These are phyloP conservation scores for Conchocele bisecta DNA, from an alignment of 2,888 invertebrate species.

Conservation along the genomic window DNA sequence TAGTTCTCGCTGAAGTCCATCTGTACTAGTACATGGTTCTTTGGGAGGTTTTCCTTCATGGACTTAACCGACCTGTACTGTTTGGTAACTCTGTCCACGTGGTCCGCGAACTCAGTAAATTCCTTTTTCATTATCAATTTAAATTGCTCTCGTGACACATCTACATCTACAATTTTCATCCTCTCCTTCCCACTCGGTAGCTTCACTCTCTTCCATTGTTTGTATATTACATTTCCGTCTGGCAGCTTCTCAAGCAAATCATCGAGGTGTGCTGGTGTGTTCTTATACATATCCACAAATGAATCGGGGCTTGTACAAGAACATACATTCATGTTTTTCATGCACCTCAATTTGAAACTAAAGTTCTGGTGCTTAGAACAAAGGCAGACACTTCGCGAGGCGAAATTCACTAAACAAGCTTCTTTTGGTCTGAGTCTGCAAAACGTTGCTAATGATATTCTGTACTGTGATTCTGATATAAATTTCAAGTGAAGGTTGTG, in stretches of 20 bases:
- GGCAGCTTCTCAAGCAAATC: conserved; percentile 3
- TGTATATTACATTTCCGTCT: conserved; percentile 18
- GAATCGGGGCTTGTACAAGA: conserved; percentile 37
- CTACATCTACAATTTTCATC: conserved; percentile 32
- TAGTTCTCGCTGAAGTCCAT: conserved; percentile 52
- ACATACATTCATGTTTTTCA: background rate
- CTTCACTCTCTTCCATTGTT: conserved; percentile 41
- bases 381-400: conserved; percentile 26
- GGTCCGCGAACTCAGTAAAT: conserved; percentile 42
- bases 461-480: conserved; percentile 17
- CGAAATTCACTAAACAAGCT: conserved; percentile 26
- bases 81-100: conserved; percentile 37
- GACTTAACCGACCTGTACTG: conserved; percentile 46
- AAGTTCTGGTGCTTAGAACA: conserved; percentile 44
- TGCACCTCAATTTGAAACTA: conserved; percentile 24
- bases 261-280: background rate
- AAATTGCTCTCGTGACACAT: conserved; percentile 51
- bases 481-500: conserved; percentile 42
- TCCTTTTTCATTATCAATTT: conserved; percentile 54
- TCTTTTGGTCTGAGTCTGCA: conserved; percentile 20
- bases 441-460: conserved; percentile 29
- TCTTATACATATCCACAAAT: conserved; percentile 13
- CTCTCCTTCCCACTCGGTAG: conserved; percentile 44
- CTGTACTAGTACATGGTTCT: conserved; percentile 38
- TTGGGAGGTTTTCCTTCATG: conserved; percentile 28